A percentile compares a stretch with the other conserved stretches of the same genome.
phyloP scores from a whole-genome alignment of 1,140 invertebrate genomes.

The Tetramorium parvispinum region DNA sequence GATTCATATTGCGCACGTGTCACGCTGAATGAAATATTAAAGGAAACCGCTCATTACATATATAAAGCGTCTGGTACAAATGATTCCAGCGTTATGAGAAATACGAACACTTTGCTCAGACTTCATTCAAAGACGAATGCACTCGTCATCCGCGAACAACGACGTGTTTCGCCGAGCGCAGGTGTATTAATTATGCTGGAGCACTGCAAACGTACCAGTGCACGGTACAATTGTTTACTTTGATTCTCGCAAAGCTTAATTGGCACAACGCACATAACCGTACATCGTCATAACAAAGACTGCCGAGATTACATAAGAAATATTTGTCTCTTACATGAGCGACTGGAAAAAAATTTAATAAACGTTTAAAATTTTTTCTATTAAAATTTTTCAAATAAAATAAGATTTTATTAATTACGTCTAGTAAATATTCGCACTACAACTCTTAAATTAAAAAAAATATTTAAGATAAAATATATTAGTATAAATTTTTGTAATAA shows the following conservation, averaged over 20 bases:
- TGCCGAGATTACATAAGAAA: slow-evolving; percentile 31
- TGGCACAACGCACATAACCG: slow-evolving; percentile 29
- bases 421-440: not conserved
- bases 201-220: slow-evolving; percentile 13
- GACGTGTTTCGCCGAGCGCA: slow-evolving; percentile 38
- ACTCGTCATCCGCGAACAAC: slow-evolving; percentile 39
- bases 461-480: not conserved
- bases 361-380: not conserved
- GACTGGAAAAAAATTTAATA: slow-evolving; percentile 17
- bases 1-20: slow-evolving; percentile 23
- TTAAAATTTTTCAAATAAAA: not conserved
- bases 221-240: slow-evolving; percentile 53
- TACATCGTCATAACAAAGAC: slow-evolving; percentile 31
- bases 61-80: slow-evolving; percentile 41
- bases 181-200: slow-evolving; percentile 52
- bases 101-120: slow-evolving; percentile 25
- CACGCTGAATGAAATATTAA: slow-evolving; percentile 31
- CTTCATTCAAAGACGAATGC: slow-evolving; percentile 44
- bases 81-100: slow-evolving; percentile 41
- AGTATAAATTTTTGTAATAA: not conserved
- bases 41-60: slow-evolving; percentile 50
- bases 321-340: not conserved
- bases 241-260: slow-evolving; percentile 52
- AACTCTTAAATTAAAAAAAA: not conserved
- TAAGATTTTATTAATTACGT: not conserved